Conservation (phyloP, 2,797 vertebrate species). For the Mormyrops boulengeri region DNA sequence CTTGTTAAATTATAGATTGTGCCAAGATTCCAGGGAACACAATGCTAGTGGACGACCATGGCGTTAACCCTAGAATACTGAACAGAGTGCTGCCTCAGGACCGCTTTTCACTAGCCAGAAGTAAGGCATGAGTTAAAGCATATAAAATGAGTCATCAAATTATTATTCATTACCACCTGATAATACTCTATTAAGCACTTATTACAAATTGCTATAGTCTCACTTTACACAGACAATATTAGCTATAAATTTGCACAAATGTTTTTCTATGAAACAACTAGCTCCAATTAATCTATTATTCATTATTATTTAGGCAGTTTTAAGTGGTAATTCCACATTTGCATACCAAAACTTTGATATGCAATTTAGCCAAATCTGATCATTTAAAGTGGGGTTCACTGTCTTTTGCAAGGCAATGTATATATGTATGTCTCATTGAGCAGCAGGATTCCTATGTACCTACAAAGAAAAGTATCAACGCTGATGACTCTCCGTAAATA, state of each 20-base stretch:
- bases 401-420: not conserved
- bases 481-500: not conserved
- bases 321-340: not conserved
- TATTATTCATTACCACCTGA: not conserved
- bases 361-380: not conserved
- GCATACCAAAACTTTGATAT: not conserved
- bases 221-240: not conserved
- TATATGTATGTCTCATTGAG: not conserved
- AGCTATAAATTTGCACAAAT: not conserved
- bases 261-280: not conserved
- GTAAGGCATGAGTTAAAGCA: not conserved
- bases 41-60: conserved; percentile 55
- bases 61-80: conserved; percentile 59
- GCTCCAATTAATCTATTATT: not conserved
- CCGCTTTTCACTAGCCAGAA: not conserved
- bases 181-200: not conserved
- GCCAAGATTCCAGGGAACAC: conserved; percentile 49
- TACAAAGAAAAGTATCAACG: not conserved
- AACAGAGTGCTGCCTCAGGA: not conserved
- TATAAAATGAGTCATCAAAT: not conserved
- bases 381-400: not conserved
- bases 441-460: not conserved
- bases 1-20: conserved; percentile 63
- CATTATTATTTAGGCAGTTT: not conserved
- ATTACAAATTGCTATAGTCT: not conserved